These are phyloP conservation scores for Mionectes macconnelli DNA, from an alignment of 2,113 vertebrate genomes.

Conservation along the genomic window DNA sequence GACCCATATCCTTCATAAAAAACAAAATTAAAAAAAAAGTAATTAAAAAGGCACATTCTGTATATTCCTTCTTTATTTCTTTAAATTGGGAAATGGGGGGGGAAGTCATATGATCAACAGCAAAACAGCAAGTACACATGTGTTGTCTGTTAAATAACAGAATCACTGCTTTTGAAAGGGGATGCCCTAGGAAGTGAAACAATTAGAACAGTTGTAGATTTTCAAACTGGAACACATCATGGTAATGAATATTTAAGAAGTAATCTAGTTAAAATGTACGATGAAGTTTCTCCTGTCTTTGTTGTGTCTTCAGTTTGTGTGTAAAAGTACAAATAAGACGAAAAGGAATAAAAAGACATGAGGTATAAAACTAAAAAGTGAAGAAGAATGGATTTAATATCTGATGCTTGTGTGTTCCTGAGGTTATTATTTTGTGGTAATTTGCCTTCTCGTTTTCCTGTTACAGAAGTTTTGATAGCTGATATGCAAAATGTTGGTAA, in stretches of 20 bases:
- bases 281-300: not conserved
- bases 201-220: slow-evolving; percentile 54
- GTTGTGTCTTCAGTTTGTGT: not conserved
- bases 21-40: not conserved
- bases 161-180: slow-evolving; percentile 52
- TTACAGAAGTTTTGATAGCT: not conserved
- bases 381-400: not conserved
- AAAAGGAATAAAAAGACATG: not conserved
- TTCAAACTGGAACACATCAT: slow-evolving; percentile 55
- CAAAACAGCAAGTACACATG: slow-evolving; percentile 36
- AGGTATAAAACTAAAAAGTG: not conserved
- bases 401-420: not conserved
- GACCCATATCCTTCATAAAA: not conserved
- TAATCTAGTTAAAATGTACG: slow-evolving; percentile 14
- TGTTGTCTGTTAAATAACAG: slow-evolving; percentile 65
- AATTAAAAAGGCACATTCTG: not conserved
- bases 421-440: not conserved
- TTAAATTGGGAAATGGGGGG: slow-evolving; percentile 5
- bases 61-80: slow-evolving; percentile 49
- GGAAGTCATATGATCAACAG: slow-evolving; percentile 32
- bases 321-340: not conserved
- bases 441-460: not conserved
- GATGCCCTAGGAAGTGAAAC: slow-evolving; percentile 58
- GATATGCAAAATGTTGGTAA: not conserved
- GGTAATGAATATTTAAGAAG: slow-evolving; percentile 14